Evolutionary conservation across 2,113 vertebrate genomes (phyloP).

Genomic region (Chaenocephalus aceratus): DNA sequence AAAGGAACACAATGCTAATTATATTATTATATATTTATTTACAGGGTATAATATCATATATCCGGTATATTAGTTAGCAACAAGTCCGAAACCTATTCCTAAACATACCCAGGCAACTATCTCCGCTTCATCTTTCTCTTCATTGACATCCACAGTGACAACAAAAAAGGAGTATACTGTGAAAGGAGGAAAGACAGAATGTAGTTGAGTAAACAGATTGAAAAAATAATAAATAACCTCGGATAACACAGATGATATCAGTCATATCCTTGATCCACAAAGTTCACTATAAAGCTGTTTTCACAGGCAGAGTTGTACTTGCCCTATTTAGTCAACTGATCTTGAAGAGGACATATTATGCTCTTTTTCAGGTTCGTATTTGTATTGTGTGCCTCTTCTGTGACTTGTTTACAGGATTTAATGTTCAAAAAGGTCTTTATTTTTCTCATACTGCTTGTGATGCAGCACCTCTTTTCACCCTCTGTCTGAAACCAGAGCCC

Average conservation of each 20-base stretch:
- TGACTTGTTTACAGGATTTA: too few species aligned
- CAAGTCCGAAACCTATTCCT: not conserved
- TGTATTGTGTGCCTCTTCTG: too few species aligned
- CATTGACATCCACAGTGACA: slow-evolving; percentile 51
- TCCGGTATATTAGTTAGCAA: not conserved
- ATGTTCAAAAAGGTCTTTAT: too few species aligned
- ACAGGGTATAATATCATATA: not conserved
- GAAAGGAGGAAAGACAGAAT: not conserved
- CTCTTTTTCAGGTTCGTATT: too few species aligned
- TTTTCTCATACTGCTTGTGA: too few species aligned
- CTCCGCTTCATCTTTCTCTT: slow-evolving; percentile 41
- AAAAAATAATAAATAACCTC: not conserved
- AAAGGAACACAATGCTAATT: not conserved
- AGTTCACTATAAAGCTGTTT: not conserved
- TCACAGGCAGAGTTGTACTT: not conserved
- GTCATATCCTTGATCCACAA: too few species aligned
- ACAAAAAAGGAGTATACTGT: slow-evolving; percentile 58
- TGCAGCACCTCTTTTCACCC: too few species aligned
- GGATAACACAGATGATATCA: not conserved
- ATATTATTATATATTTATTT: not conserved
- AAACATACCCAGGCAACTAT: slow-evolving; percentile 69
- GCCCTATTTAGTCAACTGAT: too few species aligned
- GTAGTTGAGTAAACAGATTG: not conserved
- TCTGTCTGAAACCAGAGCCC: too few species aligned
- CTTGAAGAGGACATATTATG: too few species aligned